phyloP scores from a whole-genome alignment of 2,113 vertebrate species.

The Sceloporus undulatus region DNA sequence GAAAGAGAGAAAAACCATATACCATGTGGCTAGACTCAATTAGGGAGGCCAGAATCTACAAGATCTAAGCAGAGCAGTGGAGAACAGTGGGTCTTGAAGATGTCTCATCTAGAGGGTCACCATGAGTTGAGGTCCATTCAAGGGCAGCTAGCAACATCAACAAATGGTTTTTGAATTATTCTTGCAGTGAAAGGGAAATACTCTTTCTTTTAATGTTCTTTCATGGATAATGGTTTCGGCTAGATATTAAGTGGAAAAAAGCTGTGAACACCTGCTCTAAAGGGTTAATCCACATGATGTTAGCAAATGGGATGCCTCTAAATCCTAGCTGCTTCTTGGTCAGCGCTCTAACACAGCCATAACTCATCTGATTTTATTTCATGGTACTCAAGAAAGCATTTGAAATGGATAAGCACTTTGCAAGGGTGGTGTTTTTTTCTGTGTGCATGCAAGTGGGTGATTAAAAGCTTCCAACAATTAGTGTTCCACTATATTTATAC shows the following conservation, averaged over 20 bases:
- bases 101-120: too few relatives aligned
- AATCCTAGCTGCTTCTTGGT: conserved; percentile 14
- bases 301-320: conserved; percentile 39
- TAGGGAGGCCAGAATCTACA: too few relatives aligned
- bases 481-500: conserved; percentile 45
- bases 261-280: not conserved
- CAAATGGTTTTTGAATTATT: not conserved
- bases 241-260: not conserved
- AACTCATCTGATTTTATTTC: conserved; percentile 59
- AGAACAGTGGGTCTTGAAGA: too few relatives aligned
- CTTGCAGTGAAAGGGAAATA: not conserved
- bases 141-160: not conserved
- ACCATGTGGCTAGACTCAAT: too few relatives aligned
- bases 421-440: conserved; percentile 18
- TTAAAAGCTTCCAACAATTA: conserved; percentile 58
- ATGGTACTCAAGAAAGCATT: conserved; percentile 44
- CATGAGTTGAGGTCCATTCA: too few relatives aligned
- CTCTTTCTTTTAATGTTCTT: conserved; percentile 7
- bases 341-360: not conserved
- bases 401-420: conserved; percentile 47
- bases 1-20: too few relatives aligned
- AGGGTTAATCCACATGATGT: not conserved
- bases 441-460: conserved; percentile 15
- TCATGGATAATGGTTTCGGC: not conserved
- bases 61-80: too few relatives aligned